Evolutionary conservation across 92 coral and sea anemone genomes (phyloP).

Genomic region (Umimayanthus kanabou): DNA sequence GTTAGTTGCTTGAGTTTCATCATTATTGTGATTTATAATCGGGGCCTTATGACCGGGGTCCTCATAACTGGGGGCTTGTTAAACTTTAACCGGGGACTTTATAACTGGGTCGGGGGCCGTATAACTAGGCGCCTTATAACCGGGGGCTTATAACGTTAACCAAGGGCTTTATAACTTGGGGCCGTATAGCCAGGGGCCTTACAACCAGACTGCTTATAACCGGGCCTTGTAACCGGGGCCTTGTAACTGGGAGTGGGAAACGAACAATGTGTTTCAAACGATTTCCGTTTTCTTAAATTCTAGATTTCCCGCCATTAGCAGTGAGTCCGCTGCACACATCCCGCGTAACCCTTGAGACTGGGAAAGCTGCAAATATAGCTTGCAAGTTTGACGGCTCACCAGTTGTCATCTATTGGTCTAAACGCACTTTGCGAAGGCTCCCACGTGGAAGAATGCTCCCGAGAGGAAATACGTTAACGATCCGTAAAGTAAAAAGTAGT

Average conservation of each 20-base stretch:
- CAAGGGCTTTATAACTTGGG: background rate
- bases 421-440: background rate
- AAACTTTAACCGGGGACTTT: no score
- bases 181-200: no score
- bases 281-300: background rate
- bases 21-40: no score
- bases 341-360: background rate
- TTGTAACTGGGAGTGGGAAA: no score
- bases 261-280: background rate
- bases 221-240: no score
- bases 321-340: background rate
- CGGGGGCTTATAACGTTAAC: background rate
- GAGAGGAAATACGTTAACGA: background rate
- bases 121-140: no score
- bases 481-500: background rate
- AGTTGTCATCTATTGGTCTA: conserved; percentile 8
- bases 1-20: no score
- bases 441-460: background rate
- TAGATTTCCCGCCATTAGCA: conserved; percentile 1
- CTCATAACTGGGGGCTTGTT: no score
- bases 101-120: no score
- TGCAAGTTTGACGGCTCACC: conserved; percentile 1
- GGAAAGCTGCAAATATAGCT: conserved; percentile 1
- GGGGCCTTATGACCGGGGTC: no score
- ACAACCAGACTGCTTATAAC: no score